phyloP scores from a whole-genome alignment of 2,113 vertebrate genomes.

The Eretmodus cyanostictus region DNA sequence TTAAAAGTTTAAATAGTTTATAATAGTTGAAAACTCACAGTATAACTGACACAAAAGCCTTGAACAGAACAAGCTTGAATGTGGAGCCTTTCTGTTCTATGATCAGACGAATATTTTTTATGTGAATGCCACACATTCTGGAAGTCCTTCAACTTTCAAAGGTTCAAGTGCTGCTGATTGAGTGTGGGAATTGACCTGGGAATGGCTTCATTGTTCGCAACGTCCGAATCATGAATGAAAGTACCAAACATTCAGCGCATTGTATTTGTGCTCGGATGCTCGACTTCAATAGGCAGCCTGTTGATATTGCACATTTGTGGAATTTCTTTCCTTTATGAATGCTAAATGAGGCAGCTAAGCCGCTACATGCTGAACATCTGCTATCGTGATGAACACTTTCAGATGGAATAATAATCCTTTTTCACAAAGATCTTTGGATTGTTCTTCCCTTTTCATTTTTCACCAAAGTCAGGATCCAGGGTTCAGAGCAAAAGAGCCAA shows the following conservation, averaged over 20 bases:
- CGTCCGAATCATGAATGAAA: constrained; percentile 23
- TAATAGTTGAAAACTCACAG: not conserved
- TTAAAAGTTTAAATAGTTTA: not conserved
- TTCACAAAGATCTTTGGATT: not conserved
- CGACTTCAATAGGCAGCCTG: not conserved
- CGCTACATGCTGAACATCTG: not conserved
- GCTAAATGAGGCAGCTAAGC: not conserved
- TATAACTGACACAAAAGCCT: not conserved
- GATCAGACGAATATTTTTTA: constrained; percentile 12
- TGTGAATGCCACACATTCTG: not conserved
- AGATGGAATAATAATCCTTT: not conserved
- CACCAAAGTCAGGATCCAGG: not conserved
- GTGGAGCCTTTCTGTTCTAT: not conserved
- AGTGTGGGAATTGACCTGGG: constrained; percentile 33
- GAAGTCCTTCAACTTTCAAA: not conserved
- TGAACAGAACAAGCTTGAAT: not conserved
- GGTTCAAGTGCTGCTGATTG: not conserved
- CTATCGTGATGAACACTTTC: not conserved
- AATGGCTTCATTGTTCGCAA: constrained; percentile 20
- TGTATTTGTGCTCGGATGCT: constrained; percentile 1
- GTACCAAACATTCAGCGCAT: constrained; percentile 1
- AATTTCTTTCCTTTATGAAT: not conserved
- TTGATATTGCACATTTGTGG: not conserved
- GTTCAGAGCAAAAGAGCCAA: not conserved
- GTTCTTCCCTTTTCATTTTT: not conserved